phyloP scores from a whole-genome alignment of 2,113 vertebrate species.

The Murina feae region DNA sequence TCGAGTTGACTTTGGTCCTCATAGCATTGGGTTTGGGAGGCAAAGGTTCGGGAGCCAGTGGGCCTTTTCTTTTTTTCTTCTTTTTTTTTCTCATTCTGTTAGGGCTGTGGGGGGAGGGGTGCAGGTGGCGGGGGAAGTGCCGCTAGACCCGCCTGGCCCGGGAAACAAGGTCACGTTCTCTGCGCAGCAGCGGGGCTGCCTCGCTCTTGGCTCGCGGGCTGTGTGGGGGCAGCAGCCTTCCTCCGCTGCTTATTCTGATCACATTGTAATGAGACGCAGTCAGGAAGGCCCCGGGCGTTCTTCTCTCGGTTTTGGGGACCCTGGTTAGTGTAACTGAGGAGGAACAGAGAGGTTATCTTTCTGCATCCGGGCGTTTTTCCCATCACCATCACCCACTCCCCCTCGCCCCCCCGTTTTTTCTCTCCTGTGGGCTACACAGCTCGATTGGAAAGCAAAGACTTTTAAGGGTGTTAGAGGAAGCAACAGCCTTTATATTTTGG shows the following conservation, averaged over 20 bases:
- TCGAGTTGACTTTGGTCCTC: not conserved
- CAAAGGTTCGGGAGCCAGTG: not conserved
- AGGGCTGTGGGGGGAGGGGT: not conserved
- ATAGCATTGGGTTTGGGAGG: not conserved
- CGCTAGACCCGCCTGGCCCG: not conserved
- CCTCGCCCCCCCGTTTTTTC: not conserved
- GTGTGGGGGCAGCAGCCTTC: not conserved
- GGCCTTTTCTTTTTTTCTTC: not conserved
- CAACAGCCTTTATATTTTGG: not conserved
- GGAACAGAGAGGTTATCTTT: not conserved
- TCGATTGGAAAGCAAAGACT: not conserved
- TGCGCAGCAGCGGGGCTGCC: conserved; percentile 38
- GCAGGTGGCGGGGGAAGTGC: too few species aligned
- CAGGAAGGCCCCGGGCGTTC: not conserved
- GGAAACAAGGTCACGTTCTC: conserved; percentile 74
- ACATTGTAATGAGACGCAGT: not conserved
- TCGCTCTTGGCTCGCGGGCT: conserved; percentile 26
- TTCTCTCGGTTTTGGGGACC: not conserved
- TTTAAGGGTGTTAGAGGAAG: not conserved
- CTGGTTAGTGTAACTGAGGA: not conserved
- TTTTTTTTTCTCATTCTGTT: not conserved
- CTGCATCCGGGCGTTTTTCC: conserved; percentile 64
- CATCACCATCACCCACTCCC: not conserved
- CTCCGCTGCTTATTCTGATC: not conserved
- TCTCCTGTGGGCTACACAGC: not conserved